These are phyloP conservation scores for Platalea minor DNA, from an alignment of 2,797 vertebrate species.

Conservation along the genomic window DNA sequence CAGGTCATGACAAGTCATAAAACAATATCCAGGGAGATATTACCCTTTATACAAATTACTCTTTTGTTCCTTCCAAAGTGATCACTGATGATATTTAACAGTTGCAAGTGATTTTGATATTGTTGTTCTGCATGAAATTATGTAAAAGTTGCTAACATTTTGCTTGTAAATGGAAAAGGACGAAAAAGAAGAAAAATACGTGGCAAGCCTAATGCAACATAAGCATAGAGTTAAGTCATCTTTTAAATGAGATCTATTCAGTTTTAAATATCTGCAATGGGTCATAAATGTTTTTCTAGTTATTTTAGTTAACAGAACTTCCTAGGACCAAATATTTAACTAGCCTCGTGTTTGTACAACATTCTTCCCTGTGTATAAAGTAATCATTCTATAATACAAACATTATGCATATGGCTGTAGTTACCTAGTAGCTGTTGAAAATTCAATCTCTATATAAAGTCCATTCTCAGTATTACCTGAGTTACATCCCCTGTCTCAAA, in stretches of 20 bases:
- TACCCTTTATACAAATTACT: slow-evolving; percentile 39
- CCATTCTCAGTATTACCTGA: background rate
- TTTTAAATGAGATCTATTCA: background rate
- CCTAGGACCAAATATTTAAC: background rate
- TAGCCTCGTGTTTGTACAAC: background rate
- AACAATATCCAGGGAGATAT: background rate
- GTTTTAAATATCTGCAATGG: background rate
- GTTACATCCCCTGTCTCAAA: too few relatives aligned
- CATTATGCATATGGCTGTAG: background rate
- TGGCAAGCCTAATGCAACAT: background rate
- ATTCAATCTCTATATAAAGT: background rate
- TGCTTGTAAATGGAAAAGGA: background rate
- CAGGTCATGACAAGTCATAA: slow-evolving; percentile 27
- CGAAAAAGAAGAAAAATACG: background rate
- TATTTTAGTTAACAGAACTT: background rate
- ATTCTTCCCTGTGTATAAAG: background rate
- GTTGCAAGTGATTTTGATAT: background rate
- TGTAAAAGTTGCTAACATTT: background rate
- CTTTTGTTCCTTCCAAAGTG: slow-evolving; percentile 10
- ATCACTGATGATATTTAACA: slow-evolving; percentile 7
- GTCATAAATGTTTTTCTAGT: background rate
- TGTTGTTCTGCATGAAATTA: background rate
- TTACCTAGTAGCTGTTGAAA: background rate
- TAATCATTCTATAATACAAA: background rate
- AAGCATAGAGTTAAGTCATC: background rate